Base-by-base conservation (phyloP, 1,140 invertebrate genomes). In the Cecropterus lyciades region DNA sequence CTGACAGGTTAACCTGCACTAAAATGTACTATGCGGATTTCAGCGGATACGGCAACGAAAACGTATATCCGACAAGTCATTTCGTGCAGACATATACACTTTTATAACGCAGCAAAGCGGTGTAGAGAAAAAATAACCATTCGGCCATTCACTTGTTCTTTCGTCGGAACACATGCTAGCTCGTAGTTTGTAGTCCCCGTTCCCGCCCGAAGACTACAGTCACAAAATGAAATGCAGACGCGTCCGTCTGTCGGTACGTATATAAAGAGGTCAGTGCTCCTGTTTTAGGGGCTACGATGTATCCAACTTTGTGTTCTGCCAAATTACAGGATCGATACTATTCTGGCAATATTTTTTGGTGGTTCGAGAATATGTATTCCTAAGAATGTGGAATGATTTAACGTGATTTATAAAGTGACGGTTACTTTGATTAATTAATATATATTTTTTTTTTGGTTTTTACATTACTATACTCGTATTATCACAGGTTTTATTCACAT, bases 191-290 rank as follows among this genome's bases (percentile, higher is more conserved):
- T 37, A 37, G 33, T 37, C 65, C 59, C 65, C 65, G 30, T 14
- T 14, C 40, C 48, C 43, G 57, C 37, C 27, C 48, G 56, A 59
- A 49, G 68, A 66, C 43, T 48, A 64, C 69, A 76, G 77, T 78
- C 73, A 81, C 79, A 77, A 85, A 84, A 85, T 82, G 84, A 85
- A 87, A 89, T 82, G 75, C 80, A 82, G 86, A 84, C 80, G 82
- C 79, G 69, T 82, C 77, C 70, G 80, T 87, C 85, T 86, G 82
- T 89, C 80, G 70, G 79, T 82, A 78, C 73, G 74, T 75, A 79
- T 78, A 84, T 88, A 84, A 88, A 87, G 69, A 84, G 88, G 84
- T 91, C 86, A 84, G 48, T 84, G 86, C 70, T 79, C 85, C 77
- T 71, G 67, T 62, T 68, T 68, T 55, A 60, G 64, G 64, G 48